Conservation (phyloP, 2,888 invertebrate genomes). For the Eristalis pertinax region DNA sequence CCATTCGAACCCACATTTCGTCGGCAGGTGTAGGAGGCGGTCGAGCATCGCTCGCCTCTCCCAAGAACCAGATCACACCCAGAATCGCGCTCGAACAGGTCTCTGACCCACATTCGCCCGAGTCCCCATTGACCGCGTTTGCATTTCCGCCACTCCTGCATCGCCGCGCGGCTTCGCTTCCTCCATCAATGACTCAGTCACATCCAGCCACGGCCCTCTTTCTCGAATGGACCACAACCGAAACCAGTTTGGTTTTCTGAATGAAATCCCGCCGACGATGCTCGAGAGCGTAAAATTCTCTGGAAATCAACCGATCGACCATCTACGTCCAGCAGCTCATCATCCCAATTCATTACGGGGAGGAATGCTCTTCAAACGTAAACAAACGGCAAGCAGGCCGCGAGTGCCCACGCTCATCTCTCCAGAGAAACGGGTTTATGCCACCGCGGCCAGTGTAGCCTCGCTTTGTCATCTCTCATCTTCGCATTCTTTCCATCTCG, state of each 20-base stretch:
- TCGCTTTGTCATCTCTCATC: neutral
- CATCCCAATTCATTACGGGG: neutral
- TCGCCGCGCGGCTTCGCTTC: neutral
- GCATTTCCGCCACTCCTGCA: neutral
- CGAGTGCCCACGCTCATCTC: neutral
- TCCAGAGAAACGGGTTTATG: constrained; percentile 42
- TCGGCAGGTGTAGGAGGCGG: no score
- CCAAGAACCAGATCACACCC: neutral
- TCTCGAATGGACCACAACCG: neutral
- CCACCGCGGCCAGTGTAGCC: neutral
- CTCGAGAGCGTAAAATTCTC: neutral
- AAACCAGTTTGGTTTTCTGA: neutral
- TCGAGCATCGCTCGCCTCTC: no score
- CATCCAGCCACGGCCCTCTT: neutral
- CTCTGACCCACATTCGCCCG: neutral
- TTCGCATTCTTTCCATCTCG: constrained; percentile 18
- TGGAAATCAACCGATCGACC: neutral
- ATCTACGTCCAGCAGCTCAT: neutral
- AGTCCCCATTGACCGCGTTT: neutral
- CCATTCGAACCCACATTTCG: no score
- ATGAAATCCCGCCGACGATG: neutral
- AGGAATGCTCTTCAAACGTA: neutral
- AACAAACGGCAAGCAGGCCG: neutral
- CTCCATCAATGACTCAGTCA: neutral
- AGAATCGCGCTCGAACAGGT: neutral